Conservation (phyloP, 2,797 vertebrate genomes). For the Myotis findleyi region DNA sequence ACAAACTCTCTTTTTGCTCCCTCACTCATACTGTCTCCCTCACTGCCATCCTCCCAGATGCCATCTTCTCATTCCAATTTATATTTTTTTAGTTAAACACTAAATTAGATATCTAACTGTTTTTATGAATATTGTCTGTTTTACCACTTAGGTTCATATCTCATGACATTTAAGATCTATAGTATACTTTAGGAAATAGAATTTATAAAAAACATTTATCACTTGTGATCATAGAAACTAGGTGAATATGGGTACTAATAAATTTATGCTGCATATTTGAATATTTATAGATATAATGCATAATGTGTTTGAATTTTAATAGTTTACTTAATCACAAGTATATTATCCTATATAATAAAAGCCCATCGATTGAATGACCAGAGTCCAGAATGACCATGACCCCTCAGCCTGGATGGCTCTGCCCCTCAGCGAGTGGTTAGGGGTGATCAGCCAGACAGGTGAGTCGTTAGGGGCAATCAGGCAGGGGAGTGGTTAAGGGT, state of each 20-base stretch:
- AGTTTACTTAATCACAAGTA: not conserved
- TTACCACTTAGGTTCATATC: not conserved
- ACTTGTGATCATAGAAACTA: not conserved
- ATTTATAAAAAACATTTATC: not conserved
- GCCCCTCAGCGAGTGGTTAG: rapidly evolving
- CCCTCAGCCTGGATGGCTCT: no score
- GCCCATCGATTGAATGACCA: no score
- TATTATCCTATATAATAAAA: no score
- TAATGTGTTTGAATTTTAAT: constrained; percentile 3
- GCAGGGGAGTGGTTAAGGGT: no score
- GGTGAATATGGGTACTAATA: not conserved
- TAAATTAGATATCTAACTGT: not conserved
- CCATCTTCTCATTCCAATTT: not conserved
- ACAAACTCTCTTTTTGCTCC: no score
- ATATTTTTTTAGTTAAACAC: not conserved
- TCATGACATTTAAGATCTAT: not conserved
- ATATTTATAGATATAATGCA: not conserved
- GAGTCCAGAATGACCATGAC: no score
- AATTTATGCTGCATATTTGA: not conserved
- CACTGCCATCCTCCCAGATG: no score
- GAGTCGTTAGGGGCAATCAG: no score
- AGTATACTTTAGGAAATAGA: not conserved
- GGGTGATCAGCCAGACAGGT: no score
- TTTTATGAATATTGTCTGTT: not conserved
- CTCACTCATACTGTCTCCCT: no score